Conservation (phyloP, 2,113 vertebrate genomes). For the Donacobius atricapilla region DNA sequence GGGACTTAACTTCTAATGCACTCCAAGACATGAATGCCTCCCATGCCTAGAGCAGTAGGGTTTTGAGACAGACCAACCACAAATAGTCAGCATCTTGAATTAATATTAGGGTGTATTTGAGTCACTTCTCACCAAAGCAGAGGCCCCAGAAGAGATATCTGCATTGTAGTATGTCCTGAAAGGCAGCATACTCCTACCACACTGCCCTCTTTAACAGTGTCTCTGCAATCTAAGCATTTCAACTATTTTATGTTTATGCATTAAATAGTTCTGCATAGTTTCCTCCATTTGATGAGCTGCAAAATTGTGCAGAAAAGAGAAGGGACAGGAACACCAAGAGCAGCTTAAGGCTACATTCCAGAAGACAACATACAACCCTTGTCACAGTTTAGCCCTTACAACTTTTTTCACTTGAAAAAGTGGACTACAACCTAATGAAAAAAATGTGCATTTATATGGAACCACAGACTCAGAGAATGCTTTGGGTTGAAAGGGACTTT, state of each 20-base stretch:
- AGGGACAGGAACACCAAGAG: neutral
- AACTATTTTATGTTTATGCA: neutral
- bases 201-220: neutral
- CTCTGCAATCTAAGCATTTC: neutral
- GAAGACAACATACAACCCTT: neutral
- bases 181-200: neutral
- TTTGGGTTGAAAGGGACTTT: neutral
- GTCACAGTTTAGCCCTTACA: neutral
- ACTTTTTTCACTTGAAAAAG: neutral
- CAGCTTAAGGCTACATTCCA: neutral
- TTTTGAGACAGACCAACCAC: conserved; percentile 11
- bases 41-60: conserved; percentile 3
- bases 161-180: neutral
- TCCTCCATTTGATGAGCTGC: neutral
- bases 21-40: neutral
- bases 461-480: neutral
- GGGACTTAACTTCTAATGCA: neutral
- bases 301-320: neutral
- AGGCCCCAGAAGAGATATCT: neutral
- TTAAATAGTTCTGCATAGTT: neutral
- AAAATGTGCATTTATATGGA: neutral
- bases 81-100: neutral
- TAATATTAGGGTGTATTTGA: neutral
- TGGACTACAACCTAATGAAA: neutral
- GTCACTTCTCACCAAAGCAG: neutral